Evolutionary conservation across 1,140 invertebrate species (phyloP).

Genomic region (Planococcus citri): DNA sequence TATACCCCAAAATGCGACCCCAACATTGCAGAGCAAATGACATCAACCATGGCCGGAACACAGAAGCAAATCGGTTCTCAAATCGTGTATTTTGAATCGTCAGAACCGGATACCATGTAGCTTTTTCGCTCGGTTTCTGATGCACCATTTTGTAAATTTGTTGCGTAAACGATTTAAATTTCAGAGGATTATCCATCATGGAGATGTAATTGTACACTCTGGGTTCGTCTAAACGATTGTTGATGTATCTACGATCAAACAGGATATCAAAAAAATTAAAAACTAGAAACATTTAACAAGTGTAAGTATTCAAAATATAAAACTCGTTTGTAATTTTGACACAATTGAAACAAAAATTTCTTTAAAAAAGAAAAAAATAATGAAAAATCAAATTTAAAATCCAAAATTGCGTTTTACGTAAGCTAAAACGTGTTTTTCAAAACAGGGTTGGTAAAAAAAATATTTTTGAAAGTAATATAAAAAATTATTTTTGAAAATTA

Average conservation of each 20-base stretch:
- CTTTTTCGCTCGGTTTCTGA: not conserved
- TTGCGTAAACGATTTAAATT: not conserved
- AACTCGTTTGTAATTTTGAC: too few species aligned
- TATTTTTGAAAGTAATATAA: too few species aligned
- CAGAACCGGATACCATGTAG: not conserved
- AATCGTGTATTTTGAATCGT: not conserved
- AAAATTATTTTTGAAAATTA: too few species aligned
- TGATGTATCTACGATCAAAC: not conserved
- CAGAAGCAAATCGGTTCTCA: not conserved
- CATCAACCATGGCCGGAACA: not conserved
- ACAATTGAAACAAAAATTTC: too few species aligned
- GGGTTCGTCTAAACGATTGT: not conserved
- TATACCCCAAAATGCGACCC: not conserved
- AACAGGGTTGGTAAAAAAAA: too few species aligned
- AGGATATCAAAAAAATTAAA: too few species aligned
- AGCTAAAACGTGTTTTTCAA: too few species aligned
- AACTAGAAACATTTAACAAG: too few species aligned
- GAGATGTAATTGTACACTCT: not conserved
- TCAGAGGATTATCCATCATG: slow-evolving; percentile 1
- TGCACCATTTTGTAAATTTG: not conserved
- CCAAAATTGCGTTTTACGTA: too few species aligned
- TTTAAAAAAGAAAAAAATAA: too few species aligned
- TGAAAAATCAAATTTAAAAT: too few species aligned
- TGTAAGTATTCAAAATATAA: too few species aligned
- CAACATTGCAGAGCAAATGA: not conserved